Evolutionary conservation across 92 coral and sea anemone genomes (phyloP).

Genomic region (Actinernus sp.): DNA sequence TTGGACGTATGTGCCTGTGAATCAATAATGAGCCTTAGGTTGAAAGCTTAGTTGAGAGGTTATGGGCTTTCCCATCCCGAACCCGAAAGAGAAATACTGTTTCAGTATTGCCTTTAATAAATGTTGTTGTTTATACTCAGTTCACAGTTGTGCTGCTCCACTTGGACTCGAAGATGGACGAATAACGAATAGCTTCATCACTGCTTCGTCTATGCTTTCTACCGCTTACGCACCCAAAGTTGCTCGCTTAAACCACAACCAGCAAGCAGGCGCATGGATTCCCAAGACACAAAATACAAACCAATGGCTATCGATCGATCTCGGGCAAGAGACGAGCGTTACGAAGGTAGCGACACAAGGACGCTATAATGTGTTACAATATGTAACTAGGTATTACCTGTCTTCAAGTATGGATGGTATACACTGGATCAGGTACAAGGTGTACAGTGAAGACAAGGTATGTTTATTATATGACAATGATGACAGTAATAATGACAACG

Average conservation of each 20-base stretch:
- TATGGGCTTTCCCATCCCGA: too few species aligned
- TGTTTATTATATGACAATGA: background rate
- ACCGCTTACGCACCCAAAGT: background rate
- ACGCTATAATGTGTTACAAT: slow-evolving; percentile 14
- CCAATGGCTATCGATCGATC: slow-evolving; percentile 13
- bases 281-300: background rate
- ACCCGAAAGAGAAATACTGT: too few species aligned
- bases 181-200: slow-evolving; percentile 35
- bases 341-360: slow-evolving; percentile 34
- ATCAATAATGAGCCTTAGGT: too few species aligned
- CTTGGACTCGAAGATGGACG: slow-evolving; percentile 54
- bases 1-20: too few species aligned
- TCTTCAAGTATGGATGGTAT: slow-evolving; percentile 38
- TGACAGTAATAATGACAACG: too few species aligned
- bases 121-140: slow-evolving; percentile 7
- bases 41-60: too few species aligned
- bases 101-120: background rate
- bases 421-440: slow-evolving; percentile 49
- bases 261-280: slow-evolving; percentile 7
- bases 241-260: slow-evolving; percentile 12
- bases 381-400: slow-evolving; percentile 34
- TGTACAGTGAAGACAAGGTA: slow-evolving; percentile 48
- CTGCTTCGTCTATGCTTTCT: slow-evolving; percentile 17
- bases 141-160: slow-evolving; percentile 47
- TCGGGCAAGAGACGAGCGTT: slow-evolving; percentile 5